Evolutionary conservation across 2,888 invertebrate species (phyloP).

Genomic region (Marasmarcha lunaedactyla): DNA sequence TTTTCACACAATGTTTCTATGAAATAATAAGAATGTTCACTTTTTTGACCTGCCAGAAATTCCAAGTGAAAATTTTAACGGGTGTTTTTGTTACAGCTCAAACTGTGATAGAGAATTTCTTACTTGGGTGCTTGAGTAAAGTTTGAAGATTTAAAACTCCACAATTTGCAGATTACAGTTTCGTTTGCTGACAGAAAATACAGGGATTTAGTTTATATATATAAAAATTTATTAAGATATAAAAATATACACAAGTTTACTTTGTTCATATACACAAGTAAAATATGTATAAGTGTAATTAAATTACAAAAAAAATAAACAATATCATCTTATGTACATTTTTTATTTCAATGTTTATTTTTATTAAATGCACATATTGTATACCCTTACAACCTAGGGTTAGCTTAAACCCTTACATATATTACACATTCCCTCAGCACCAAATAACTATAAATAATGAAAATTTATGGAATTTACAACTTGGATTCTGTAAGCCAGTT

Average conservation of each 20-base stretch:
- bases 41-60: too few species aligned
- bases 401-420: too few species aligned
- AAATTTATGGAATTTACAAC: conserved; percentile 16
- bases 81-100: conserved; percentile 74
- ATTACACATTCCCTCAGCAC: too few species aligned
- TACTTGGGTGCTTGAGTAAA: conserved; percentile 71
- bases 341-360: too few species aligned
- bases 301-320: background rate
- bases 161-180: conserved; percentile 28
- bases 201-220: conserved; percentile 68
- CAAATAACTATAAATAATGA: too few species aligned
- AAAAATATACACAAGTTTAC: conserved; percentile 46
- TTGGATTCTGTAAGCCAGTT: conserved; percentile 95
- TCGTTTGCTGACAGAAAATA: conserved; percentile 62
- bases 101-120: conserved; percentile 81
- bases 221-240: conserved; percentile 44
- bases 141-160: conserved; percentile 30
- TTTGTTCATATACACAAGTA: conserved; percentile 57
- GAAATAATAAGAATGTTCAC: too few species aligned
- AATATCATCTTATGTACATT: too few species aligned
- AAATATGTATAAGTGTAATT: conserved; percentile 46
- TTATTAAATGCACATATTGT: too few species aligned
- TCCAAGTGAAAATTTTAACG: too few species aligned
- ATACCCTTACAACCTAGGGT: too few species aligned
- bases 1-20: too few species aligned